Evolutionary conservation across 2,113 vertebrate genomes (phyloP).

Genomic region (Theropithecus gelada): DNA sequence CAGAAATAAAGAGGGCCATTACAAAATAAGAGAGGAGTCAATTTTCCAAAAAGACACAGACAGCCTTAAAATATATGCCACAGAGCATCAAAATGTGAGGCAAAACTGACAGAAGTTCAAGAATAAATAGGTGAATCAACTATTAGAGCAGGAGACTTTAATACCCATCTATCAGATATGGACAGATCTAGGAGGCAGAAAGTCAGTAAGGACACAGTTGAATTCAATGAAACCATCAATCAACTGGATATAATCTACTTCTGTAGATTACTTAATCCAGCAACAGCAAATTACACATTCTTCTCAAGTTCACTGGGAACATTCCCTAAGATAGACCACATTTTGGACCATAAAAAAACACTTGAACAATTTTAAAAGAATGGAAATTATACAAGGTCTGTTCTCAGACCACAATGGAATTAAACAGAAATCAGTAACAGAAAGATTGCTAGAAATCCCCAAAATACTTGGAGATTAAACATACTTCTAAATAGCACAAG

Average conservation of each 20-base stretch:
- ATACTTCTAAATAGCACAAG: background rate
- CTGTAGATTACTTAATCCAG: background rate
- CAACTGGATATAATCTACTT: background rate
- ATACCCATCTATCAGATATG: too few relatives aligned
- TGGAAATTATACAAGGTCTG: background rate
- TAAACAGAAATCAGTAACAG: background rate
- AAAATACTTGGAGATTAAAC: background rate
- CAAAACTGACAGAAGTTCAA: background rate
- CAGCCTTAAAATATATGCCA: background rate
- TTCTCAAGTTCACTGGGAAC: background rate
- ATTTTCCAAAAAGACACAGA: background rate
- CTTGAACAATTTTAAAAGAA: background rate
- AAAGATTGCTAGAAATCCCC: background rate
- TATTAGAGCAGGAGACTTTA: too few relatives aligned
- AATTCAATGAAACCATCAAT: background rate
- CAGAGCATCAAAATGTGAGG: background rate
- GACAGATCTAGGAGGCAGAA: too few relatives aligned
- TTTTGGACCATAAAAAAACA: background rate
- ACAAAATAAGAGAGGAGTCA: background rate
- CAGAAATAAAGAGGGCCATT: background rate
- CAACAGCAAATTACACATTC: background rate
- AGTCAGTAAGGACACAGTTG: too few relatives aligned
- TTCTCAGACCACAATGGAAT: background rate
- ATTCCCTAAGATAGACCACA: background rate
- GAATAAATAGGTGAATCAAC: too few relatives aligned